phyloP scores from a whole-genome alignment of 2,888 invertebrate species.

The Caenorhabditis sp. region DNA sequence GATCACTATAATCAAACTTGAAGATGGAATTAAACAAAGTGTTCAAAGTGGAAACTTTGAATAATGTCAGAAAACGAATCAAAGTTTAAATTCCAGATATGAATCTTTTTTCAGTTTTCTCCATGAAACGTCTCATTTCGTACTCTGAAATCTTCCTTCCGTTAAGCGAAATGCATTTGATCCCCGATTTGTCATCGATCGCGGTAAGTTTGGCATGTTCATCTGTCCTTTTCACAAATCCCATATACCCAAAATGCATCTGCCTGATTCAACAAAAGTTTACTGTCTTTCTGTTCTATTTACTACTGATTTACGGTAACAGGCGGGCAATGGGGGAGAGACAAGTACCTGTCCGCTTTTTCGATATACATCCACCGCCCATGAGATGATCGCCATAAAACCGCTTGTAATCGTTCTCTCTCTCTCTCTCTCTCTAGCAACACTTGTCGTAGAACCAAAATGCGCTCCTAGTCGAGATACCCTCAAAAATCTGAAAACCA shows the following conservation, averaged over 20 bases:
- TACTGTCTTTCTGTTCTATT: neutral
- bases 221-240: too few relatives aligned
- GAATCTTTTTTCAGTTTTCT: slow-evolving; percentile 77
- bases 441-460: slow-evolving; percentile 14
- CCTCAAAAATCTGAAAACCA: too few relatives aligned
- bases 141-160: slow-evolving; percentile 82
- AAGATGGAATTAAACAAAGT: too few relatives aligned
- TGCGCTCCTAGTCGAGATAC: neutral
- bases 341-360: slow-evolving; percentile 10
- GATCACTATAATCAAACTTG: too few relatives aligned
- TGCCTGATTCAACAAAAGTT: neutral
- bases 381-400: slow-evolving; percentile 41
- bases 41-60: too few relatives aligned
- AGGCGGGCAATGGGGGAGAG: neutral
- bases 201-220: slow-evolving; percentile 68
- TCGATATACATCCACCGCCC: neutral
- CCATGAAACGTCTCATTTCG: slow-evolving; percentile 78
- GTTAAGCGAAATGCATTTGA: slow-evolving; percentile 80
- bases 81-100: too few relatives aligned
- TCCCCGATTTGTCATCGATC: slow-evolving; percentile 79
- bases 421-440: neutral
- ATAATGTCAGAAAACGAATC: too few relatives aligned
- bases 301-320: neutral
- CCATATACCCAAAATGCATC: too few relatives aligned
- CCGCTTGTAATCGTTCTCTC: slow-evolving; percentile 11